Percentiles rank a stretch among this genome's conserved stretches.
Evolutionary conservation across 2,113 vertebrate species (phyloP).

Genomic region (Numenius arquata): DNA sequence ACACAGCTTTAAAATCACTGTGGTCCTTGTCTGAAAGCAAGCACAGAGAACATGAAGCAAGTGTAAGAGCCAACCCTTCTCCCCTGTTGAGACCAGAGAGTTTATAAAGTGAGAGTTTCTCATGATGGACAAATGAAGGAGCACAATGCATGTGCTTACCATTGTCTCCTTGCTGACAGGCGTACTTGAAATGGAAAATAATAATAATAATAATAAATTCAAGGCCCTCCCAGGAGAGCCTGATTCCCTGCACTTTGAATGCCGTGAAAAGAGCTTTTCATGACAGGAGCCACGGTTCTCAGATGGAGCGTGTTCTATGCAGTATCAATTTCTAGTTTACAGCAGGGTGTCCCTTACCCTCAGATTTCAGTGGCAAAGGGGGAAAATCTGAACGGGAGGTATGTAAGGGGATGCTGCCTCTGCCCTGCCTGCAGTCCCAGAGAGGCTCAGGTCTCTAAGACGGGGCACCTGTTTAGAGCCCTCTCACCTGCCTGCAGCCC

Average conservation of each 20-base stretch:
- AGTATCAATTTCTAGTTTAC: neutral
- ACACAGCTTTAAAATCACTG: neutral
- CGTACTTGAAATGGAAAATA: neutral
- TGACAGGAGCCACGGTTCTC: neutral
- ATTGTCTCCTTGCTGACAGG: constrained; percentile 20
- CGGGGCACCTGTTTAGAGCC: neutral
- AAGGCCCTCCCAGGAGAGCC: neutral
- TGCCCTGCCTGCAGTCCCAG: neutral
- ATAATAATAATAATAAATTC: neutral
- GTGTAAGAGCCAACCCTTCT: neutral
- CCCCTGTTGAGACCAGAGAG: neutral
- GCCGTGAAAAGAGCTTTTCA: constrained; percentile 44
- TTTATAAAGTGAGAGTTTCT: neutral
- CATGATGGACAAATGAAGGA: neutral
- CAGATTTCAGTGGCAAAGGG: neutral
- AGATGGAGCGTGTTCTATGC: neutral
- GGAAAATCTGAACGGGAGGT: neutral
- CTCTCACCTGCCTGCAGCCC: neutral
- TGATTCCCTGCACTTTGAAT: neutral
- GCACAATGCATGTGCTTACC: neutral
- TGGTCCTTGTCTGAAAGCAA: neutral
- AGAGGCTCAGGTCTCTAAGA: neutral
- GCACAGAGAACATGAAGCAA: neutral
- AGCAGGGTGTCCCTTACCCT: neutral
- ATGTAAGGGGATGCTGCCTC: neutral